Base-by-base conservation (phyloP, 2,888 invertebrate genomes). In the Acrobasis repandana region DNA sequence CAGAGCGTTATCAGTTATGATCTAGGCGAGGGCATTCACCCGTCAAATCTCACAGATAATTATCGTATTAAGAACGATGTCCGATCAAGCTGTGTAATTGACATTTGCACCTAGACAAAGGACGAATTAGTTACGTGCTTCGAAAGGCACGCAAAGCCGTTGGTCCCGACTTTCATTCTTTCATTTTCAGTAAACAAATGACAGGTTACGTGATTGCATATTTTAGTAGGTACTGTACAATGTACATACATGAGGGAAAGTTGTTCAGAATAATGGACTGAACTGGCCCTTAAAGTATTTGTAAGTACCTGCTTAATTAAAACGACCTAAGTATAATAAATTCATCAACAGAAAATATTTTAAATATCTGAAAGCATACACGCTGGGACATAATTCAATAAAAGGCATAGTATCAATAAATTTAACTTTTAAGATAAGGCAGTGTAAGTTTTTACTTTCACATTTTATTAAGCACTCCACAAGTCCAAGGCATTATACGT, bases 1-100 rank as follows among this genome's bases (percentile, higher is more conserved):
- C 56, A 18, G 60, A 61, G 65, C 18, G 51, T 80, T 77, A 82
- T 83, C 82, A 61, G 18, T 61, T 60, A 56, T 61, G 65, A 83
- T 79, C 76, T 75, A 71, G 67, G 51, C 38, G 64, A 67, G 74
- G 73, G 70, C 74, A 65, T 67, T 77, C 74, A 76, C 76, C 73
- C 60, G 63, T 65, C 63, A 60, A 62, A 46, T 48, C 47, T 48
- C 49, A 48, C 46, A 58, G 56, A 63, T 58, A 64, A 36, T 56
- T 14, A 62, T 62, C 60, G 48, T 33, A 51, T 15, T 57, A 14
- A 51, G 56, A 38, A 50, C 56, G 61, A 52, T 48, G 38, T 10
- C 56, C 56, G 58, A 56, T 51, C 50, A 57, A 60, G 58, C 20
- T 47, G 15, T 57, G 60, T 57, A 46, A 51, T 57, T 18, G 43